Base-by-base conservation (phyloP, 2,113 vertebrate genomes). In the Notiomystis cincta region DNA sequence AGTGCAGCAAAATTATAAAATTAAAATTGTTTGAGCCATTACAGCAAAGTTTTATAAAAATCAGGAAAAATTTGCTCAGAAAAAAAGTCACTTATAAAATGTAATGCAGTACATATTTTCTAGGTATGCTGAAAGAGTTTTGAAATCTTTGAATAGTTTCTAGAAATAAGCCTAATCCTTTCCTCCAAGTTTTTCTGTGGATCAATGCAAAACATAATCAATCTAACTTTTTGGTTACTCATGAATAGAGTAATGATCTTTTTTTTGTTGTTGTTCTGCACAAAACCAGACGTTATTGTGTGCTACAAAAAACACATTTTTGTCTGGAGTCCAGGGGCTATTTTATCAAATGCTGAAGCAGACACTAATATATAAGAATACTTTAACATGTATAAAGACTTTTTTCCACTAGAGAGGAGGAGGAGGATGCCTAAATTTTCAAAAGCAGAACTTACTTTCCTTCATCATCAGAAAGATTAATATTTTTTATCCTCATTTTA, bases 121-220 rank as follows among this genome's bases (percentile, higher is more conserved):
- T 56, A 62, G 33, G 22, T 67, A 77, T 40, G 13, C 19, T 28
- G 42, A 84, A 80, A 51, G 50, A 86, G 31, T 77, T 85, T 66
- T 54, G 23, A 82, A 91, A 76, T 11, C 15, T 87, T 62, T 66
- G 33, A 31, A 25, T 30, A 22, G 13, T 83, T 91, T 87, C 67
- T 53, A 92, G 73, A 92, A 93, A 79, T 30, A 45, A 66, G 19
- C 30, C 23, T 87, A 75, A 70, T 31, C 2, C 16, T 93, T 77
- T 76, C 30, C 30, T 94, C 85, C 83, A 95, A 73, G 15, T 73
- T 87, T 78, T 86, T 65, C 31, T 92, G 44, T 80, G 89, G 83
- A 77, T 92, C 82, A 92, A 90, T 42, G 62, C 83, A 91, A 93
- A 89, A 95, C 6, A 40, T 87, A 86, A 96, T 76, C 70, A 38